Evolutionary conservation across 2,888 invertebrate genomes (phyloP).

Genomic region (Schizotus pectinicornis): DNA sequence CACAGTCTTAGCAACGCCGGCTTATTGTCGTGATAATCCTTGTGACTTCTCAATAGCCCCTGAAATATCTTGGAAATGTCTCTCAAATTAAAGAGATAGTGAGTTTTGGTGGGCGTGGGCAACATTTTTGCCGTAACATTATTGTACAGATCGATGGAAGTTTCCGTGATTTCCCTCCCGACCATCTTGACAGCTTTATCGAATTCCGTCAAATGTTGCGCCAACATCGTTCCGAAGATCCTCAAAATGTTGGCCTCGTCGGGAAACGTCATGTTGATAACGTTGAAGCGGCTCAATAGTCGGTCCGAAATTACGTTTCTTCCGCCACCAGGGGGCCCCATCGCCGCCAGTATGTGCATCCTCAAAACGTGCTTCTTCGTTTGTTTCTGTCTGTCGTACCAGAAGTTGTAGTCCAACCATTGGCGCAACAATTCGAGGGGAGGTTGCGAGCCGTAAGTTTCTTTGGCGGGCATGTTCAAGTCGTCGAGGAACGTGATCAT

Average conservation of each 20-base stretch:
- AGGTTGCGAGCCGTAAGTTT: constrained; percentile 87
- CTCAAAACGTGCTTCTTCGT: constrained; percentile 78
- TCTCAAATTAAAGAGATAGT: constrained; percentile 87
- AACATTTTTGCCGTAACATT: constrained; percentile 75
- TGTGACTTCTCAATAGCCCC: constrained; percentile 79
- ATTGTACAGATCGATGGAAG: constrained; percentile 80
- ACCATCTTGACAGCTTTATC: constrained; percentile 79
- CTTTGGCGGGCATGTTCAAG: constrained; percentile 91
- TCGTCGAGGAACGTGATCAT: constrained; percentile 91
- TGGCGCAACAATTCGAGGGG: constrained; percentile 83
- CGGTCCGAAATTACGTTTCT: constrained; percentile 80
- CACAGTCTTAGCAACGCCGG: constrained; percentile 76
- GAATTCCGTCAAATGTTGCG: constrained; percentile 78
- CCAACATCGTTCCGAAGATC: constrained; percentile 86
- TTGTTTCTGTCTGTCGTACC: constrained; percentile 85
- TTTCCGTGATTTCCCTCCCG: constrained; percentile 70
- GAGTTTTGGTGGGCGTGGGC: constrained; percentile 88
- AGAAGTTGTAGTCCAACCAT: constrained; percentile 89
- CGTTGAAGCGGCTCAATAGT: constrained; percentile 77
- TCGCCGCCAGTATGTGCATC: constrained; percentile 79
- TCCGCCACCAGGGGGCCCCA: constrained; percentile 89
- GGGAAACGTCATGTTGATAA: constrained; percentile 83
- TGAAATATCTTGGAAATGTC: constrained; percentile 88
- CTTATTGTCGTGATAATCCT: constrained; percentile 78
- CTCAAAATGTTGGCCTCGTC: constrained; percentile 76